These are phyloP conservation scores for Carterocephalus palaemon DNA, from an alignment of 2,888 invertebrate genomes.

Conservation along the genomic window DNA sequence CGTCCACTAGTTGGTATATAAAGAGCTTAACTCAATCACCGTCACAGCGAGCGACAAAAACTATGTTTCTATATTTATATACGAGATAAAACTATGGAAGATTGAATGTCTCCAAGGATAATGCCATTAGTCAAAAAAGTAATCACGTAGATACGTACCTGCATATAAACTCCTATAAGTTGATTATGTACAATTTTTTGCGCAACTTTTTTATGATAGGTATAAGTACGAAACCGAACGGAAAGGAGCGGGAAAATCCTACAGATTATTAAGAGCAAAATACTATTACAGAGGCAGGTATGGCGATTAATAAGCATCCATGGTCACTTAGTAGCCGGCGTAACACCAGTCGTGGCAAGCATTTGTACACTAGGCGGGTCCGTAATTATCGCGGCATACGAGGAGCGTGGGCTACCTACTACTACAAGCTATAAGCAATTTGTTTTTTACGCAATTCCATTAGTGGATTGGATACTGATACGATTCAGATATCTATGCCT, in stretches of 20 bases:
- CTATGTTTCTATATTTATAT: background rate
- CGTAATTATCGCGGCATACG: slow-evolving; percentile 10
- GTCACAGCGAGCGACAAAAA: slow-evolving; percentile 10
- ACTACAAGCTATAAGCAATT: slow-evolving; percentile 6
- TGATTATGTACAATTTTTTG: slow-evolving; percentile 7
- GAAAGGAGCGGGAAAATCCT: slow-evolving; percentile 13
- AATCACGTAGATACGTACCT: background rate
- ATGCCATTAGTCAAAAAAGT: slow-evolving; percentile 13
- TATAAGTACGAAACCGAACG: too few species aligned
- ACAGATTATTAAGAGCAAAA: too few species aligned
- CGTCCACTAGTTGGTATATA: too few species aligned
- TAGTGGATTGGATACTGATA: slow-evolving; percentile 5
- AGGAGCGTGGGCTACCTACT: background rate
- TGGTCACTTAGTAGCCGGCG: slow-evolving; percentile 7
- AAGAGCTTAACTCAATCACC: slow-evolving; percentile 2
- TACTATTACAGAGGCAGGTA: slow-evolving; percentile 3
- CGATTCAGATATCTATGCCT: slow-evolving; percentile 1
- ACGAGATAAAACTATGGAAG: slow-evolving; percentile 3
- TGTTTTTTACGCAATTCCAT: slow-evolving; percentile 18
- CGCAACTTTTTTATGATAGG: slow-evolving; percentile 4
- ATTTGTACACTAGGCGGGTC: slow-evolving; percentile 1
- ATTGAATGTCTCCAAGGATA: background rate
- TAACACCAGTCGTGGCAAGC: slow-evolving; percentile 20
- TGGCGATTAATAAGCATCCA: slow-evolving; percentile 14
- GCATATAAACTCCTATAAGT: slow-evolving; percentile 5